Conservation (phyloP, 2,113 vertebrate genomes). For the Colistium nudipinnis region DNA sequence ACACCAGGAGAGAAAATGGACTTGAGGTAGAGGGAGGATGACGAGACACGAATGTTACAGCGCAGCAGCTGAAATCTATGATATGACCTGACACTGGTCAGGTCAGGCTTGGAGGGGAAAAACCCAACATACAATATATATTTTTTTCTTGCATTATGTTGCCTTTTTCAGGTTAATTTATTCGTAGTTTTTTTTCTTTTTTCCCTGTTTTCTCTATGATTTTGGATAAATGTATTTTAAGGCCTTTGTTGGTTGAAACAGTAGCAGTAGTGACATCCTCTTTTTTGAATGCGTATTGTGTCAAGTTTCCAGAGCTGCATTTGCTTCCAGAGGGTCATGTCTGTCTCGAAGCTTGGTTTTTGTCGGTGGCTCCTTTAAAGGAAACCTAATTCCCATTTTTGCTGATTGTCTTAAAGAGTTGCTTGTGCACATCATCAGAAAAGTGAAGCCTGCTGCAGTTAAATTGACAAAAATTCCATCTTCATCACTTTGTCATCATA, state of each 20-base stretch:
- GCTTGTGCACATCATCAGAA: background rate
- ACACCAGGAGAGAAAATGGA: constrained; percentile 61
- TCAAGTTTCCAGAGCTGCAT: background rate
- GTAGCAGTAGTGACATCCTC: background rate
- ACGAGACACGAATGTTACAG: constrained; percentile 26
- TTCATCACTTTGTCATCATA: background rate
- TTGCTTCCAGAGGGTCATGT: background rate
- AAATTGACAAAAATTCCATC: too few relatives aligned
- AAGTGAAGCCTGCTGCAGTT: background rate
- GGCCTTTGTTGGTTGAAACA: background rate
- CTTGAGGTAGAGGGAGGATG: constrained; percentile 31
- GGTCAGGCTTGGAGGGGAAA: constrained; percentile 4
- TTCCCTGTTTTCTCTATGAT: background rate
- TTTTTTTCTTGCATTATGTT: too few relatives aligned
- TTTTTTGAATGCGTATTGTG: background rate
- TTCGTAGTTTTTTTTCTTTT: background rate
- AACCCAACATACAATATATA: background rate
- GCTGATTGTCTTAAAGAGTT: background rate
- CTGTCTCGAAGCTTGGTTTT: background rate
- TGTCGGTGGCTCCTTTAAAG: background rate
- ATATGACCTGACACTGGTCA: constrained; percentile 48
- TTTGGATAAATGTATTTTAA: background rate
- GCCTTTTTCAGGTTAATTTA: too few relatives aligned
- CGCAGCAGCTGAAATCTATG: constrained; percentile 29
- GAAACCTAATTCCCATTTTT: background rate